These are phyloP conservation scores for Capra hircus DNA, from an alignment of 2,113 vertebrate genomes.

Conservation along the genomic window DNA sequence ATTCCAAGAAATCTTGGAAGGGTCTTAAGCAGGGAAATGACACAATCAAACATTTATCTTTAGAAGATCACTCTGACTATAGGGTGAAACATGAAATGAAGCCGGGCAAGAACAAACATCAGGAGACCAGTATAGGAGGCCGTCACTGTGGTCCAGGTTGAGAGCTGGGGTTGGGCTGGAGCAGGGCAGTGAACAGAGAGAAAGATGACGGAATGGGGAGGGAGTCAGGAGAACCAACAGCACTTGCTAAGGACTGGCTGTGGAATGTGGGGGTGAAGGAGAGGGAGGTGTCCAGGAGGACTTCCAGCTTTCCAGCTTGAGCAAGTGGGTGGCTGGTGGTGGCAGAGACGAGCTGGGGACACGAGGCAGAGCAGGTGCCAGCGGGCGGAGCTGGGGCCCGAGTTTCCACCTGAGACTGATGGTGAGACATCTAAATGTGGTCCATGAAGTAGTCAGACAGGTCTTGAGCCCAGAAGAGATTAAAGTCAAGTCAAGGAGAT, in stretches of 20 bases:
- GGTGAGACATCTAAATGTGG: neutral
- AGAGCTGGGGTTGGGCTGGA: neutral
- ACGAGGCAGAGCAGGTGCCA: conserved; percentile 43
- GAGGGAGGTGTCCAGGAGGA: conserved; percentile 64
- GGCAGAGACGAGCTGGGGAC: conserved; percentile 48
- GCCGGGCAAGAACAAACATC: neutral
- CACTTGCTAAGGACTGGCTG: conserved; percentile 36
- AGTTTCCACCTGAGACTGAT: neutral
- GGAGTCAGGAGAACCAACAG: neutral
- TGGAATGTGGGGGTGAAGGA: conserved; percentile 36
- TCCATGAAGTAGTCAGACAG: neutral
- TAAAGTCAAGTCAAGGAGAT: neutral
- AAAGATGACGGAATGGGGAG: neutral
- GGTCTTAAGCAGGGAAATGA: conserved; percentile 37
- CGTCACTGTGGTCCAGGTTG: neutral
- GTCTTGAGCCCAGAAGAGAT: neutral
- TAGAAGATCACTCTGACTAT: conserved; percentile 27
- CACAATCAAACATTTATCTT: conserved; percentile 41
- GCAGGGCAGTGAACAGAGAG: neutral
- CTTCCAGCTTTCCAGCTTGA: conserved; percentile 66
- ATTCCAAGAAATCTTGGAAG: conserved; percentile 50
- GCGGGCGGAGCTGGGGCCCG: neutral
- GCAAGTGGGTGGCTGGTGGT: conserved; percentile 61
- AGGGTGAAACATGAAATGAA: neutral
- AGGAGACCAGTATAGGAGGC: neutral